These are phyloP conservation scores for Nebria brevicollis DNA, from an alignment of 2,888 invertebrate genomes.

Conservation along the genomic window DNA sequence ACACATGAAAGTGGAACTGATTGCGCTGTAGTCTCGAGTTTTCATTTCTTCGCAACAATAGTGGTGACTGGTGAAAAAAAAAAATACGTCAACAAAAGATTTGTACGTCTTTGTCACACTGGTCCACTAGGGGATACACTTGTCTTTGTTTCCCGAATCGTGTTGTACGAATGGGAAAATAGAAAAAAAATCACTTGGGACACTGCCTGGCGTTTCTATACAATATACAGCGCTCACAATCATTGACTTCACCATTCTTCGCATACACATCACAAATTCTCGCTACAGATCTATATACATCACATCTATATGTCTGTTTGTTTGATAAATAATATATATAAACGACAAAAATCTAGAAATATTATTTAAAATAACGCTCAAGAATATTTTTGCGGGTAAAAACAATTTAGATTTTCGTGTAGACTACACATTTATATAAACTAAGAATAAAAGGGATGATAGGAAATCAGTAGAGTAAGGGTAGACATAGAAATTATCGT, in stretches of 20 bases:
- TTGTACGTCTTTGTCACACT: constrained; percentile 26
- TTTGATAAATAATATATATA: no score
- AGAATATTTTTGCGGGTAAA: no score
- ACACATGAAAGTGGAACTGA: constrained; percentile 5
- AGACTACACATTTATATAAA: background rate
- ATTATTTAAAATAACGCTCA: no score
- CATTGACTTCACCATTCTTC: background rate
- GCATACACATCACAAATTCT: background rate
- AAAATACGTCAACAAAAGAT: constrained; percentile 12
- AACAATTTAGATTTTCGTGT: no score
- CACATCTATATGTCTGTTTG: no score
- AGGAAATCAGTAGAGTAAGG: background rate
- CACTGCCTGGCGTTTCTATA: background rate
- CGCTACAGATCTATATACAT: no score
- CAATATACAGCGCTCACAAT: background rate
- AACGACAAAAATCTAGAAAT: no score
- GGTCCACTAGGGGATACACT: background rate
- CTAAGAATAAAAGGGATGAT: background rate
- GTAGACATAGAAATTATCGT: constrained; percentile 59
- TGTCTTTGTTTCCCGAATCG: background rate
- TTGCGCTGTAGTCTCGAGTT: background rate
- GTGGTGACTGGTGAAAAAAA: constrained; percentile 13
- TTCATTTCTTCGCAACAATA: constrained; percentile 24
- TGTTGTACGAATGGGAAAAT: background rate
- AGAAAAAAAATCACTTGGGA: background rate